Evolutionary conservation across 2,113 vertebrate species (phyloP), one percentile per base, ranked within the genome.

Genomic region (Crotalus horridus): DNA sequence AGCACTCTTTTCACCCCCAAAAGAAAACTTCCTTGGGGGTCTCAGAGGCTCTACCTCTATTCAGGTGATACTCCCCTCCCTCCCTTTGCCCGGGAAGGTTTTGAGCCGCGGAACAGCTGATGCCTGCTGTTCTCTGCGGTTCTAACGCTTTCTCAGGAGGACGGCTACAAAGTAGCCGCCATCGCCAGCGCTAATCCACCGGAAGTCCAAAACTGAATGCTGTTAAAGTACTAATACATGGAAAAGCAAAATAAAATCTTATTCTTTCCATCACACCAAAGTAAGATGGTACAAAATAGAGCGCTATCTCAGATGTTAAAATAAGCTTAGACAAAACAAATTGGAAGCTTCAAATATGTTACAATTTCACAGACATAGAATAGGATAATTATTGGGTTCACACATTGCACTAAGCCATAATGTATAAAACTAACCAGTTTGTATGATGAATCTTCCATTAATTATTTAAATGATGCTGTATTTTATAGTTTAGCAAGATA

Each of bases 161-260:
- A n/a, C n/a, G n/a, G n/a, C n/a, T n/a, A n/a, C n/a, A n/a, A n/a
- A n/a, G n/a, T n/a, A n/a, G n/a, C n/a, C n/a, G n/a, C n/a, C n/a
- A n/a, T n/a, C n/a, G n/a, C n/a, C n/a, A n/a, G n/a, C n/a, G n/a
- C n/a, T n/a, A n/a, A n/a, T n/a, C n/a, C n/a, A n/a, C n/a, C n/a
- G n/a, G n/a, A n/a, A n/a, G n/a, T n/a, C n/a, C n/a, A 43, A 59
- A 88, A 26, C 21, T 26, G 6, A 93, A 43, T 23, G 13, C 24
- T 85, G 12, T 90, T 88, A 94, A 55, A 55, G 21, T 93, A 88
- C 8, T 89, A 58, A 94, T 43, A 85, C 87, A 92, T 86, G 91
- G 85, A 69, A 48, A 92, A 88, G 26, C 61, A 88, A 89, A 64
- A 46, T 0, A 0, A 13, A 23, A 23, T 12, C 15, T 55, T 43